phyloP scores from a whole-genome alignment of 2,888 invertebrate species.

The Aelia acuminata region DNA sequence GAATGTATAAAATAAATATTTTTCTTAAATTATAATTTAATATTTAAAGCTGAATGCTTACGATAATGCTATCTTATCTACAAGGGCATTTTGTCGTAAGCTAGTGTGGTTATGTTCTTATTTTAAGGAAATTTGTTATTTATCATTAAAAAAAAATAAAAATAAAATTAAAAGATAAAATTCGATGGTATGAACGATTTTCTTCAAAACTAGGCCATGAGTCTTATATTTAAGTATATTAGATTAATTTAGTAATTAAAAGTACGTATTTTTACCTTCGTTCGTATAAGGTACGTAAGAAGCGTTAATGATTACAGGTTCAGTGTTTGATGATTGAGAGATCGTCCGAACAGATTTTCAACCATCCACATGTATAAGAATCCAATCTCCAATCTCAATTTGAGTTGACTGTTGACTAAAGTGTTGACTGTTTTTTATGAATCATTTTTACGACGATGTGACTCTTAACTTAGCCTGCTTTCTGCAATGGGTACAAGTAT shows the following conservation, averaged over 20 bases:
- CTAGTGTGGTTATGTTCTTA: not conserved
- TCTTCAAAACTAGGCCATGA: too few relatives aligned
- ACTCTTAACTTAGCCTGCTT: not conserved
- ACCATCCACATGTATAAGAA: not conserved
- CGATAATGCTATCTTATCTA: conserved; percentile 41
- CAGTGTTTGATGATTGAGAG: conserved; percentile 5
- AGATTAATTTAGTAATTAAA: too few relatives aligned
- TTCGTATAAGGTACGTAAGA: not conserved
- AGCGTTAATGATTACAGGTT: not conserved
- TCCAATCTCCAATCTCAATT: not conserved
- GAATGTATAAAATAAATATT: not conserved
- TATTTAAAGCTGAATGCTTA: conserved; percentile 6
- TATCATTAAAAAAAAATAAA: not conserved
- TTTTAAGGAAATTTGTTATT: not conserved
- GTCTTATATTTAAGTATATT: too few relatives aligned
- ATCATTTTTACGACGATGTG: not conserved
- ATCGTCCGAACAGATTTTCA: not conserved
- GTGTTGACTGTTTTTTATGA: too few relatives aligned
- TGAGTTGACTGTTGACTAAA: not conserved
- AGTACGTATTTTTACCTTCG: too few relatives aligned
- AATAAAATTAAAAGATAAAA: too few relatives aligned
- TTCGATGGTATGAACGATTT: too few relatives aligned
- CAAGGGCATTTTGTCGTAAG: conserved; percentile 19
- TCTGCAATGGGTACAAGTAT: not conserved
- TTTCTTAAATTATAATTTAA: not conserved